Evolutionary conservation across 1,140 invertebrate species (phyloP).

Genomic region (Maniola jurtina): DNA sequence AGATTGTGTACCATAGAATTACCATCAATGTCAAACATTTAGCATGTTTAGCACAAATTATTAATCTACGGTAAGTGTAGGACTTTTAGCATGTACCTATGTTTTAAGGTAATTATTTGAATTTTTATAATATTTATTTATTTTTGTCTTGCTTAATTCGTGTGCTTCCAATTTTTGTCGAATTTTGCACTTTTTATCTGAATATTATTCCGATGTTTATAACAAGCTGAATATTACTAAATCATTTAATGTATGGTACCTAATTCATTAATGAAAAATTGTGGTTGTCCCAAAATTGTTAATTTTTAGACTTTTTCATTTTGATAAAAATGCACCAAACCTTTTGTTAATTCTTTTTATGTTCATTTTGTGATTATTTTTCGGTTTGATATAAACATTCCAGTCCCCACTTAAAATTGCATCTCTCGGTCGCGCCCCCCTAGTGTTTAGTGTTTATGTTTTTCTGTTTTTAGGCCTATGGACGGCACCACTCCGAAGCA

Average conservation of each 20-base stretch:
- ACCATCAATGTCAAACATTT: neutral
- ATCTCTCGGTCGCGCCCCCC: conserved; percentile 31
- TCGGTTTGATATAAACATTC: conserved; percentile 38
- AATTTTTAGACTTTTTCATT: neutral
- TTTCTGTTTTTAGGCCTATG: conserved; percentile 77
- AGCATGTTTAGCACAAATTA: neutral
- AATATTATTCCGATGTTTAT: conserved; percentile 23
- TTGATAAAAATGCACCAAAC: neutral
- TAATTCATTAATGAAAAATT: too few species aligned
- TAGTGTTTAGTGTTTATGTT: conserved; percentile 67
- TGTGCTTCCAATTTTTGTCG: conserved; percentile 22
- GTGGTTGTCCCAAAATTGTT: neutral
- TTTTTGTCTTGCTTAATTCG: conserved; percentile 27
- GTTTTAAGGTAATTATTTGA: neutral
- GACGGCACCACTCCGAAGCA: conserved; percentile 74
- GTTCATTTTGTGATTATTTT: neutral
- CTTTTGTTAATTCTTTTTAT: neutral
- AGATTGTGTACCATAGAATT: neutral
- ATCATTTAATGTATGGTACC: neutral
- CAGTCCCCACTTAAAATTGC: conserved; percentile 9
- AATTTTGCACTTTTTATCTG: conserved; percentile 24
- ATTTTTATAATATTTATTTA: conserved; percentile 16
- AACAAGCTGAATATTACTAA: conserved; percentile 21
- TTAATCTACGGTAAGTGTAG: conserved; percentile 17
- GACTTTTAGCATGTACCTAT: conserved; percentile 19